Evolutionary conservation across 2,113 vertebrate species (phyloP).

Genomic region (Peromyscus polionotus): DNA sequence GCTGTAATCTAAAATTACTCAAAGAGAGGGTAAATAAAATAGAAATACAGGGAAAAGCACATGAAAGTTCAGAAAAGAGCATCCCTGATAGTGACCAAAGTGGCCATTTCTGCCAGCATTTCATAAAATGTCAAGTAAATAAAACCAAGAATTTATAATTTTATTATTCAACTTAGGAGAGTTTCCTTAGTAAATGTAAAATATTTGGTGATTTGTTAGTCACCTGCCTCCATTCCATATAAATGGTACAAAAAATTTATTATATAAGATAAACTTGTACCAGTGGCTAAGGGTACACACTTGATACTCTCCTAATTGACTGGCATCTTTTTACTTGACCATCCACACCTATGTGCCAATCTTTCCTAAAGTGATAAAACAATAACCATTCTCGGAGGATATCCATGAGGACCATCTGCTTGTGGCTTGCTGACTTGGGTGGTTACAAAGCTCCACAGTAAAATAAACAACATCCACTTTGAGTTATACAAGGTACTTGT

Average conservation of each 20-base stretch:
- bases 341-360: background rate
- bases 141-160: constrained; percentile 1
- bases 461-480: constrained; percentile 1
- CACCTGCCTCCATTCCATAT: background rate
- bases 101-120: background rate
- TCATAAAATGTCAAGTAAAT: background rate
- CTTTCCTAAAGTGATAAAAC: background rate
- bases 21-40: background rate
- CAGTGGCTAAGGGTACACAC: background rate
- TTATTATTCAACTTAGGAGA: background rate
- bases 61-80: background rate
- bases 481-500: background rate
- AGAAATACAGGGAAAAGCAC: background rate
- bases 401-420: background rate
- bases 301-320: background rate
- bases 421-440: background rate
- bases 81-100: background rate
- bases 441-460: background rate
- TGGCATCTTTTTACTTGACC: background rate
- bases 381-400: background rate
- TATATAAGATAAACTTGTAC: background rate
- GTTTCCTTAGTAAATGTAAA: background rate
- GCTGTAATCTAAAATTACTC: background rate
- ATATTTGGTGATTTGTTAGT: constrained; percentile 5
- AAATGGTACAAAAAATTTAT: background rate